Evolutionary conservation across 1,140 invertebrate genomes (phyloP), one percentile per base, ranked within the genome.

Genomic region (Drosophila carrolli): DNA sequence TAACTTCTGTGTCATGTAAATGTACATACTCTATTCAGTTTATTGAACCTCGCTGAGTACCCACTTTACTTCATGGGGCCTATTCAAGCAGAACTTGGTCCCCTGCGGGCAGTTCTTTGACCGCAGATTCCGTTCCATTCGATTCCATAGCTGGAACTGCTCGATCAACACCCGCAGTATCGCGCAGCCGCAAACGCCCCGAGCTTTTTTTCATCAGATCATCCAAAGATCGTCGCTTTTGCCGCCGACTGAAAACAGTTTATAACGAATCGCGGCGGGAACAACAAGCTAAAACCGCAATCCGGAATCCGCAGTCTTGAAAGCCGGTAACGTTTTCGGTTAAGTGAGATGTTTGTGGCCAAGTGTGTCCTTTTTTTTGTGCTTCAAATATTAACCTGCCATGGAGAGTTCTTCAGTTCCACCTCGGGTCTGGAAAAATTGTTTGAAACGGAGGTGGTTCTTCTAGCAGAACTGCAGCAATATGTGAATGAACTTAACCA

Each of bases 371-470:
- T 72, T n/a, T n/a, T 78, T 9, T n/a, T 65, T 13, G 23, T 47
- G 9, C 38, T 73, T 32, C 75, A 78, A 38, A 11, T 78, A 8
- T 7, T 55, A 27, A 37, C 40, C 13, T 51, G 35, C n/a, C 58
- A 35, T 44, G 83, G 41, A 0, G 89, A 98, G 91, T 93, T 98
- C 7, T 98, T 96, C 90, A 98, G 97, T 0, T 97, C 97, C 5
- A 94, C 98, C 70, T 96, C 95, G 5, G 97, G 98, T 72, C 94
- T 98, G 89, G 96, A 98, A 92, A 95, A 96, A 74, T 93, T 98
- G 8, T 93, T 98, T 8, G 94, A 96, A 81, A 98, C 97, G 2
- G 97, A 99, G 93, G 93, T 95, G 35, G 95, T 96, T 29, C 95
- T 99, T 35, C 95, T 98, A 65, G 93, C 95, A 67, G 96, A 96